Evolutionary conservation across 1,140 invertebrate species (phyloP), one percentile per base, ranked within the genome.

Genomic region (Micrasema minimum): DNA sequence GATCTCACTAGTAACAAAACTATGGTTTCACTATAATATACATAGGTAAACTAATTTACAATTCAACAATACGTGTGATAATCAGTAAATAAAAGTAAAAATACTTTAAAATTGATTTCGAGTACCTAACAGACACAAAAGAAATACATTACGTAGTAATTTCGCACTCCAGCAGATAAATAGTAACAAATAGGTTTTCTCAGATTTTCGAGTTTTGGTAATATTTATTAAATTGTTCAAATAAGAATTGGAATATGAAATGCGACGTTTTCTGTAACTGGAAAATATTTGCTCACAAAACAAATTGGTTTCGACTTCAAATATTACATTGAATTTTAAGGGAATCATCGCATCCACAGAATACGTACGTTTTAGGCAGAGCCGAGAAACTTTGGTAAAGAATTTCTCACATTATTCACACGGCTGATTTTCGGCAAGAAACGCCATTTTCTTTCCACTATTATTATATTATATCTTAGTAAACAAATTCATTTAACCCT

Each of bases 401-500:
- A 41, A 59, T 38, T 59, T 59, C 35, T 35, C 12, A 59, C 12
- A 14, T 59, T 35, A 38, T 59, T 18, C 55, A 18, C 55, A 20
- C 22, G 16, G 55, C 16, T 35, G 22, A 23, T 12, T 59, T 22
- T 11, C 31, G 5, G 26, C 7, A 31, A 31, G 7, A 31, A 16
- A 38, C 18, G 12, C 16, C 14, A 16, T 12, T 59, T 38, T 22
- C 16, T 20, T 59, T 38, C 18, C 18, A 22, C 26, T 59, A 31
- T 59, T 38, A 38, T 59, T 16, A 37, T 57, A 57, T 57, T 35
- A 59, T 59, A 38, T 59, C 14, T 59, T 35, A 31, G 20, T 22
- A 59, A 59, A 59, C 55, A 59, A 59, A 59, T 59, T 59, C 35
- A 38, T 59, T 43, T 43, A 41, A 59, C 55, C 55, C 35, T 31